Conservation (phyloP, 2,113 vertebrate genomes). For the Eulemur rufifrons region DNA sequence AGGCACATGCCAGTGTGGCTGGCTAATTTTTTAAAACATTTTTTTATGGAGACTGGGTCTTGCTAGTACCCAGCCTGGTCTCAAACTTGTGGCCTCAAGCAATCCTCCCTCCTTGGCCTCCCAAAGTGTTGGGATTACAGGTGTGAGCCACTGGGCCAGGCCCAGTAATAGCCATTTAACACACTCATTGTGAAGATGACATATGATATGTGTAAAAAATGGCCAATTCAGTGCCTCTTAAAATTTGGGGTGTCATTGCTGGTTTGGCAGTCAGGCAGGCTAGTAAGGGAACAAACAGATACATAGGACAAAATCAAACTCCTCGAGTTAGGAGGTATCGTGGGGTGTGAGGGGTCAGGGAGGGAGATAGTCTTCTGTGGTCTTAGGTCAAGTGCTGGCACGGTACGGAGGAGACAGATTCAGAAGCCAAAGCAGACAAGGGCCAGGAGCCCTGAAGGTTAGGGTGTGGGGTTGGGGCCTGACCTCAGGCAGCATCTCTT, state of each 20-base stretch:
- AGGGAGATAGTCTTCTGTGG: background rate
- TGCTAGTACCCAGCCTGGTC: too few species aligned
- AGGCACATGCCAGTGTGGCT: too few species aligned
- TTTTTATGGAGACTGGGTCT: too few species aligned
- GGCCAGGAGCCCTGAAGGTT: background rate
- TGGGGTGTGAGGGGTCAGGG: background rate
- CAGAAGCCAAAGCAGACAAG: background rate
- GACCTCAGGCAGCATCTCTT: background rate
- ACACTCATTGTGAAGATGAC: background rate
- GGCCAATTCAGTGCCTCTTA: background rate
- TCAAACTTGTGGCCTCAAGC: too few species aligned
- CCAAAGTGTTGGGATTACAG: too few species aligned
- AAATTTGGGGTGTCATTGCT: background rate
- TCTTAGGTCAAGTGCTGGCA: background rate
- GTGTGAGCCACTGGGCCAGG: too few species aligned
- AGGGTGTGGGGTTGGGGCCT: background rate
- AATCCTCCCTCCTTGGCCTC: too few species aligned
- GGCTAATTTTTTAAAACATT: too few species aligned
- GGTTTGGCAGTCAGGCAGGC: background rate
- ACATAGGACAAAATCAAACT: background rate
- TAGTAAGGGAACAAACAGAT: background rate
- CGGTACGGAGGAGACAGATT: background rate
- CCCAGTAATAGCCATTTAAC: background rate
- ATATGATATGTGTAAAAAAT: background rate
- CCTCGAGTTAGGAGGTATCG: too few species aligned